phyloP scores from a whole-genome alignment of 1,140 invertebrate species.

The Macrobrachium nipponense region DNA sequence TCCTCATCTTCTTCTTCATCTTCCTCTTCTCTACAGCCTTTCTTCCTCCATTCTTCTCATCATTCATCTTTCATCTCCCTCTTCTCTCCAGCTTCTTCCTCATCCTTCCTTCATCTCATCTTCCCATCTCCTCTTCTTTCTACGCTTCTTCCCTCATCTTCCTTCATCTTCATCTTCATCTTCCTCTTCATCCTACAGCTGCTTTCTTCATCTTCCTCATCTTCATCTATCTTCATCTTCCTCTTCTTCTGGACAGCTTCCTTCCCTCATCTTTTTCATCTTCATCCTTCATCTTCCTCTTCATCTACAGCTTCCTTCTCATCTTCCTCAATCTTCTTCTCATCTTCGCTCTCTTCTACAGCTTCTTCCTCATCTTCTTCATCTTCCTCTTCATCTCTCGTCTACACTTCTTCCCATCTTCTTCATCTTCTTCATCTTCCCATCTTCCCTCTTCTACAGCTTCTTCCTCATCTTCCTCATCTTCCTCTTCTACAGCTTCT shows the following conservation, averaged over 20 bases:
- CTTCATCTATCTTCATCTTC: background rate
- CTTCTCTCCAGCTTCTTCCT: background rate
- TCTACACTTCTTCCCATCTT: background rate
- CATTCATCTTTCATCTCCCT: background rate
- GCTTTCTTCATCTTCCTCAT: background rate
- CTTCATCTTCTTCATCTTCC: background rate
- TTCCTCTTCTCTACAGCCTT: background rate
- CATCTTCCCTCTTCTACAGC: constrained; percentile 1
- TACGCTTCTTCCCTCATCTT: background rate
- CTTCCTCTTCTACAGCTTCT: too few relatives aligned
- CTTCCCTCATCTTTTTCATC: background rate
- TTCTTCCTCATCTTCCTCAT: background rate
- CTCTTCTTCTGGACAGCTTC: background rate
- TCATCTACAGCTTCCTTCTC: background rate
- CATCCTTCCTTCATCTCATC: background rate
- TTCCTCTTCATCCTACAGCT: background rate
- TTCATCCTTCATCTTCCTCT: background rate
- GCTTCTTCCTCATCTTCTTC: background rate
- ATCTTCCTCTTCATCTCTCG: background rate
- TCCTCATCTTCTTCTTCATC: constrained; percentile 1
- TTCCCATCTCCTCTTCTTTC: background rate
- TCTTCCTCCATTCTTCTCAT: background rate
- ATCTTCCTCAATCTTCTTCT: background rate
- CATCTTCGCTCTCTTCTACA: background rate
- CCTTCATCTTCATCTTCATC: constrained; percentile 1